phyloP scores from a whole-genome alignment of 2,113 vertebrate species.

The Tychaedon coryphoeus region DNA sequence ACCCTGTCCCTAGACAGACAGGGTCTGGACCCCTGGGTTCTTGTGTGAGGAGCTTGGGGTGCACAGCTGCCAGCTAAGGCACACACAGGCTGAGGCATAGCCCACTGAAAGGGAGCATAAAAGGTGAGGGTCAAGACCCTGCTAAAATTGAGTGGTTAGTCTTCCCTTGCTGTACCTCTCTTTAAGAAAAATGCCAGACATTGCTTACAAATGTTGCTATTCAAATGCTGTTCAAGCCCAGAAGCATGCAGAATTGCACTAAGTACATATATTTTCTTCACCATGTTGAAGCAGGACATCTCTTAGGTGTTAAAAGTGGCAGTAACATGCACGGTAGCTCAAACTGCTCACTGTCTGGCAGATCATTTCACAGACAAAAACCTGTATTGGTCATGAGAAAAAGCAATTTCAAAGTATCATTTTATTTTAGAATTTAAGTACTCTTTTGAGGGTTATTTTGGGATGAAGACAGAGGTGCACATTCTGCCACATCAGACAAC shows the following conservation, averaged over 20 bases:
- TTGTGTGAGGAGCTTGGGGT: accelerated
- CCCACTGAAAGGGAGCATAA: not conserved
- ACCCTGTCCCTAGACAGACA: accelerated
- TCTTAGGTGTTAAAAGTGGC: not conserved
- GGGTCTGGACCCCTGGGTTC: accelerated
- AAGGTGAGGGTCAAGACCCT: not conserved
- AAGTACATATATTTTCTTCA: not conserved
- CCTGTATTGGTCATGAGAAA: not conserved
- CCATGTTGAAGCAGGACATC: accelerated
- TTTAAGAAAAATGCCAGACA: not conserved
- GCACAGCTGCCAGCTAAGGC: not conserved
- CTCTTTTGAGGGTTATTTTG: not conserved
- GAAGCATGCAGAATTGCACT: accelerated
- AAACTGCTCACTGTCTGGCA: not conserved
- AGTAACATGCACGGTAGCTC: not conserved
- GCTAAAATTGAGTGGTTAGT: not conserved
- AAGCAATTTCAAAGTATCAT: not conserved
- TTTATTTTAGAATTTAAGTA: not conserved
- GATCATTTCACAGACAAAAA: not conserved
- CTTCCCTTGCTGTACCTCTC: not conserved
- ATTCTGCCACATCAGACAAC: not conserved
- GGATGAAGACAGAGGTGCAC: not conserved
- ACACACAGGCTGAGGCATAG: accelerated
- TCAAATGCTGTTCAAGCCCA: not conserved
- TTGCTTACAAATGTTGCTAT: not conserved